Evolutionary conservation across 2,888 invertebrate genomes (phyloP), one percentile per base, ranked within the genome.

Genomic region (Brenthis daphne): DNA sequence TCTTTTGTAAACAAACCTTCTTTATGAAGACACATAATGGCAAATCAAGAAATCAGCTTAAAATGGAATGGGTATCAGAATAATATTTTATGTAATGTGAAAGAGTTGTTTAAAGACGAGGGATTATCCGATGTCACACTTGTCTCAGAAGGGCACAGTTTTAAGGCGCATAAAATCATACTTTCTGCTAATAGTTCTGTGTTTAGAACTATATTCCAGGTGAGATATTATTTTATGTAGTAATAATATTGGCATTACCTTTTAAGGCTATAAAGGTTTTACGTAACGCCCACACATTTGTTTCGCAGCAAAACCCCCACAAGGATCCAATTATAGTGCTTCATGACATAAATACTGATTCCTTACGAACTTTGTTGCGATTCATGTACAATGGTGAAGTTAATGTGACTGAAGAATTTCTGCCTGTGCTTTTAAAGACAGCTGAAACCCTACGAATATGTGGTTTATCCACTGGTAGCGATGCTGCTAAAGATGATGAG

Each of bases 351-450:
- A 94, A 94, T 82, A 94, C 94, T 75, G 93, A 93, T 74, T 95
- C 95, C 78, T 86, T 96, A 79, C 93, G 94, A 77, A 94, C 95
- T 43, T 82, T 96, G 61, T 88, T 96, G 74, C 94, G 94, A 80
- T 96, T 96, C 83, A 95, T 96, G 94, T 96, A 96, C 81, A 95
- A 95, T 80, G 96, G 96, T 6, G 96, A 96, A 85, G 96, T 96
- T 24, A 95, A 95, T 86, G 95, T 96, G 58, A 95, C 95, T 58
- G 95, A 96, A 79, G 95, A 95, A 77, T 95, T 95, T 80, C 87
- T 96, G 74, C 94, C 95, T 55, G 92, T 95, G 67, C 87, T 96
- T 63, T 83, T 96, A 70, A 95, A 95, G 83, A 95, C 95, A 51
- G 96, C 96, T 0, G 95, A 95, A 80, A 94, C 94, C 6, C 84